Base-by-base conservation (phyloP, 2,113 vertebrate species). In the Vulpes vulpes region DNA sequence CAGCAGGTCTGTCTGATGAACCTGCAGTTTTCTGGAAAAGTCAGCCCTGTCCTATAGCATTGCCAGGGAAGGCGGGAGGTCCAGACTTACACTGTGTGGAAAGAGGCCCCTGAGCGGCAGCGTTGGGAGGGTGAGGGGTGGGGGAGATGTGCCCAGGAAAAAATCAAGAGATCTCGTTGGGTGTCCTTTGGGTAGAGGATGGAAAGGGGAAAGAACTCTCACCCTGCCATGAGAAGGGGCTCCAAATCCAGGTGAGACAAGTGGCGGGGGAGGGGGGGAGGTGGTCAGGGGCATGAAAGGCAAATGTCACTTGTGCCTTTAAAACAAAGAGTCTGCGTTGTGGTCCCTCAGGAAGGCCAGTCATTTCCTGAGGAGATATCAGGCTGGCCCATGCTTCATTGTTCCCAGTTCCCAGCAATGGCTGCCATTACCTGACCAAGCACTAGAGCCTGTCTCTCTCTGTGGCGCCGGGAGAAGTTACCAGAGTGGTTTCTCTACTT, bases 281-380 rank as follows among this genome's bases (percentile, higher is more conserved):
- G 30, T 43, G 43, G 94, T 96, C 96, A 97, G 94, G 96, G 98
- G 97, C 62, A 30, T 53, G 80, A 65, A n/a, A 98, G 97, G 96
- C 96, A 97, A 98, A 98, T 98, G 97, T 97, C 98, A 97, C 91
- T 98, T 83, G 91, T 96, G 96, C 93, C 93, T 96, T 71, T 98
- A 98, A 98, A 98, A 99, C 99, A 99, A 99, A 99, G 98, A 96
- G 91, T 97, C 98, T 79, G 81, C 35, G 73, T 98, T 98, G 98
- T 96, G 97, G 96, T 97, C 98, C 96, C 98, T 98, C 98, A 98
- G 99, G 99, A 99, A 99, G 97, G 91, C 98, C 95, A 98, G 99
- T 99, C 98, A 99, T 99, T 99, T 99, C 99, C 99, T 99, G 99
- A 98, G 62, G 98, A 98, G 98, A 97, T 98, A 98, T 98, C 98